Evolutionary conservation across 2,113 vertebrate genomes (phyloP).

Genomic region (Equus przewalskii): DNA sequence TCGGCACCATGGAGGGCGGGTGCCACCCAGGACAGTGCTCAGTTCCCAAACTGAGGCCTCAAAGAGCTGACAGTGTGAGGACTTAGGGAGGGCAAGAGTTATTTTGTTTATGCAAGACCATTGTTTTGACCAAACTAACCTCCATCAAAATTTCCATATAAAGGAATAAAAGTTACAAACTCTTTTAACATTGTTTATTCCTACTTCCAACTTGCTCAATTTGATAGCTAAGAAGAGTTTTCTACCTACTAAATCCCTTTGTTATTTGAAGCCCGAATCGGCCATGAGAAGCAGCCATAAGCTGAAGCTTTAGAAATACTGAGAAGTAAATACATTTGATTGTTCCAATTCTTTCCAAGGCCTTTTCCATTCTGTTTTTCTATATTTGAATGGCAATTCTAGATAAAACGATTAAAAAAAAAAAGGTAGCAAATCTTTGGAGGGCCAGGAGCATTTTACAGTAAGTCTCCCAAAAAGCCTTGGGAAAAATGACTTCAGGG

Average conservation of each 20-base stretch:
- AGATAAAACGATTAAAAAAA: neutral
- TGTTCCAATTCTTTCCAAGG: constrained; percentile 50
- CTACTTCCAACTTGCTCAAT: neutral
- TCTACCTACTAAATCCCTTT: neutral
- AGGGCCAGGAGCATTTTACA: neutral
- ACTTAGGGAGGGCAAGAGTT: neutral
- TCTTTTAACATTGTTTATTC: neutral
- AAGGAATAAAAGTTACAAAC: neutral
- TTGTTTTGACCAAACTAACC: neutral
- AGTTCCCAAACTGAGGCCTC: neutral
- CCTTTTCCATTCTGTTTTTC: constrained; percentile 18
- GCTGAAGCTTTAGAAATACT: neutral
- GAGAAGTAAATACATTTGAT: neutral
- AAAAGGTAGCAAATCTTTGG: neutral
- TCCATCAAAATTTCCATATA: neutral
- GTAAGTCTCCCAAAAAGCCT: constrained; percentile 11
- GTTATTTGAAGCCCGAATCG: neutral
- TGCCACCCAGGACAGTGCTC: neutral
- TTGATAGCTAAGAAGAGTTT: neutral
- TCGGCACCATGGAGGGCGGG: neutral
- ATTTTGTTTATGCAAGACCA: neutral
- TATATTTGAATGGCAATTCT: constrained; percentile 33
- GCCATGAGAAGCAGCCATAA: neutral
- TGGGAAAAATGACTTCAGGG: neutral
- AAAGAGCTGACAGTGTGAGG: neutral